Conservation (phyloP, 2,888 invertebrate genomes). For the Stomorhina lunata region DNA sequence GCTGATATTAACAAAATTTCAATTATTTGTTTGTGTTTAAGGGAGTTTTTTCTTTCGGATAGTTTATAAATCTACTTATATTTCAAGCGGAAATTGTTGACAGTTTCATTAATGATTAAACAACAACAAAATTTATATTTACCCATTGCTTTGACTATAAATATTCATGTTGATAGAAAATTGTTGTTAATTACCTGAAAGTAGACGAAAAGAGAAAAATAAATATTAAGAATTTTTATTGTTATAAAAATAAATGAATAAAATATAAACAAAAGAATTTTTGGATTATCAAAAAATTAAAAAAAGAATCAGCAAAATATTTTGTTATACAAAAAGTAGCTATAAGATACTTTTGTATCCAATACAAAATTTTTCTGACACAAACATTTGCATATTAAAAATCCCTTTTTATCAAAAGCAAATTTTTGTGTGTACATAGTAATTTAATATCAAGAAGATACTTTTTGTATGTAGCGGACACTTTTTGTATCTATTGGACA, state of each 20-base stretch:
- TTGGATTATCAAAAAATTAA: neutral
- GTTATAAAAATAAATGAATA: neutral
- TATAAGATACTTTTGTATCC: no score
- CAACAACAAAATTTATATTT: neutral
- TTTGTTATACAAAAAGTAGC: neutral
- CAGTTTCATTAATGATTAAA: slow-evolving; percentile 40
- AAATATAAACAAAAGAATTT: no score
- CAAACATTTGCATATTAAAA: no score
- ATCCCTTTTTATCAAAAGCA: no score
- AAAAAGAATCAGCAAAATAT: neutral
- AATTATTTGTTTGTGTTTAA: neutral
- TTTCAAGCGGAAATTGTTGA: slow-evolving; percentile 51
- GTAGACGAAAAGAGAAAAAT: slow-evolving; percentile 18
- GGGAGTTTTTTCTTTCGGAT: neutral
- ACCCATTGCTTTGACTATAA: neutral
- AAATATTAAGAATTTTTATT: neutral
- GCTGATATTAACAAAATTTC: neutral
- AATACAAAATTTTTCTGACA: no score
- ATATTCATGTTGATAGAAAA: neutral
- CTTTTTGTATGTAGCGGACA: no score
- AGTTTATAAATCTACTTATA: slow-evolving; percentile 38
- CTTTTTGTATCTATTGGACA: no score
- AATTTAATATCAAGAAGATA: no score
- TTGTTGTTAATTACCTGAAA: slow-evolving; percentile 54
- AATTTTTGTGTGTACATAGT: no score